Evolutionary conservation across 2,113 vertebrate genomes (phyloP), one percentile per base, ranked within the genome.

Genomic region (Gyps fulvus): DNA sequence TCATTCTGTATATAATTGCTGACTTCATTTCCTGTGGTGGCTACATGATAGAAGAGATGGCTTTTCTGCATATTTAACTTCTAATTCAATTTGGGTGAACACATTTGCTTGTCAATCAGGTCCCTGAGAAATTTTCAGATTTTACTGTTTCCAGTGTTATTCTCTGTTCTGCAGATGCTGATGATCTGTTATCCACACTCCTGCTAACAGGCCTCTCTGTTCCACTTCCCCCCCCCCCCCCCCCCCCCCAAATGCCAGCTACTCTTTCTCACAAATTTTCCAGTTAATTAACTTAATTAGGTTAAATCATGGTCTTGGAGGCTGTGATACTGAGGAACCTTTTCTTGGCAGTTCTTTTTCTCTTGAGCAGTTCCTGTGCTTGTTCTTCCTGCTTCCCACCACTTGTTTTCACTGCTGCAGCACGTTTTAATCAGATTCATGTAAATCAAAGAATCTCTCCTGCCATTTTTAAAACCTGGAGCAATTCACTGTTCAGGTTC

Each of bases 261-360:
- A 83, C 29, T 74, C n/a, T 62, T 86, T 90, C 54, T 83, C 40
- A 89, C 67, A 90, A 27, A 58, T 94, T 94, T 95, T 85, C 73
- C 70, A 79, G 42, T 55, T 94, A 95, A 93, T 95, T 94, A 93
- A 80, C 43, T 65, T 96, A 95, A 96, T 92, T 91, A 78, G 63
- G 80, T 87, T 87, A 96, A 96, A 95, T 92, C 76, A 62, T 83
- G 49, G 45, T 83, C 89, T 95, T 88, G 58, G 62, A 96, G 86
- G 54, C 89, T 88, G 70, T 88, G 83, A 77, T 95, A 89, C 36
- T 40, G 29, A 93, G n/a, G 67, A 93, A 78, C 77, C 47, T 91
- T 93, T 93, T 78, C 90, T 95, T 93, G 78, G 82, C 94, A 90
- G 69, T 55, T 93, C 72, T 86, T 81, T 72, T 62, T 83, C 38